Percentiles rank a stretch among this genome's conserved stretches.
phyloP scores from a whole-genome alignment of 2,888 invertebrate genomes.

The Didymodactylos carnosus region DNA sequence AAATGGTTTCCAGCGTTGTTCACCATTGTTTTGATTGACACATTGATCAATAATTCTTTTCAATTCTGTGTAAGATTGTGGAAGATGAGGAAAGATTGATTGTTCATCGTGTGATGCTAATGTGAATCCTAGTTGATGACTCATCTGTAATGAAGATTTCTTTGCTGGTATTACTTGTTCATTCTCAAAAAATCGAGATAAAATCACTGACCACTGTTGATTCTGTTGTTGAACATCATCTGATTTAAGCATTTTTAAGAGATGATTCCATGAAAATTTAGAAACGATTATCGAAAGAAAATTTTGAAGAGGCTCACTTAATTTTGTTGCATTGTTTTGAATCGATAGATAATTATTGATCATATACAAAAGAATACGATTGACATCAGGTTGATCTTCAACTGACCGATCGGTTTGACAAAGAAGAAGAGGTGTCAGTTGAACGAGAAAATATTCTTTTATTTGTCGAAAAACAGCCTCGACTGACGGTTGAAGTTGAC shows the following conservation, averaged over 20 bases:
- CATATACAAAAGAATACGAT: neutral
- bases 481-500: neutral
- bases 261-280: neutral
- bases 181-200: neutral
- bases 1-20: neutral
- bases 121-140: neutral
- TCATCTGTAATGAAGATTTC: neutral
- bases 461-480: neutral
- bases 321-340: neutral
- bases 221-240: neutral
- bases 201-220: neutral
- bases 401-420: neutral
- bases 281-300: neutral
- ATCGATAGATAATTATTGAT: neutral
- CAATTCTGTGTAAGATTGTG: neutral
- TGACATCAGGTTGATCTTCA: neutral
- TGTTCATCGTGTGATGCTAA: neutral
- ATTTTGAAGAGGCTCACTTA: neutral
- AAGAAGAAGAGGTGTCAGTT: neutral
- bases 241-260: neutral
- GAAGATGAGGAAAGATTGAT: neutral
- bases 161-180: neutral
- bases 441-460: neutral
- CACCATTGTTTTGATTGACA: neutral
- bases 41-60: neutral